Evolutionary conservation across 2,888 invertebrate genomes (phyloP), one percentile per base, ranked within the genome.

Genomic region (Hypomecis atomaria): DNA sequence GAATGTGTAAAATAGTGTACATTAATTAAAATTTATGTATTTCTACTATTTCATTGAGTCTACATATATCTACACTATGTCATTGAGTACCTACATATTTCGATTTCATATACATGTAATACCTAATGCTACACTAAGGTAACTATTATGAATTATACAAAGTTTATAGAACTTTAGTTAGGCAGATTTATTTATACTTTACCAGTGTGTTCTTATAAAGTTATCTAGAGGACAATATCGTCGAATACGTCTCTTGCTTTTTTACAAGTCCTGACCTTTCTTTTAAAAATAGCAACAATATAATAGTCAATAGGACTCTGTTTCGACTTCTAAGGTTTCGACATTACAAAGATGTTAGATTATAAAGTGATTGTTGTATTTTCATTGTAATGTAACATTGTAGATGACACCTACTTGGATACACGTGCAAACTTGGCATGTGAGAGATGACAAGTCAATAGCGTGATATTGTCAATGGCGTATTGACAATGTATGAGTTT

Each of bases 321-420:
- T 65, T 61, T 65, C 48, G 53, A 60, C 53, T n/a, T n/a, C n/a
- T n/a, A n/a, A n/a, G n/a, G n/a, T n/a, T n/a, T n/a, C 48, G 53
- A 60, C 53, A 53, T 8, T 37, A 53, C 9, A 52, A 34, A 48
- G 56, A 60, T 56, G 47, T 6, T 43, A 49, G 40, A 45, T 50
- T 52, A 40, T 40, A 57, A 57, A n/a, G 36, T 52, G 65, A 54
- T 64, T 34, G 45, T 65, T 52, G 9, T 36, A 48, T 49, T 9
- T 45, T 50, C 58, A 48, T 65, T 57, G 65, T 65, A 50, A 13
- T 37, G 52, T 42, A 38, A 52, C 52, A 52, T 40, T 52, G 52
- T 50, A 50, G 5, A 50, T 36, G 5, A 38, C 4, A 6, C 38
- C 6, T 38, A 43, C 6, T 40, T 40, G 40, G 4, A 40, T 10